Evolutionary conservation across 2,797 vertebrate species (phyloP).

Genomic region (Acanthopagrus latus): DNA sequence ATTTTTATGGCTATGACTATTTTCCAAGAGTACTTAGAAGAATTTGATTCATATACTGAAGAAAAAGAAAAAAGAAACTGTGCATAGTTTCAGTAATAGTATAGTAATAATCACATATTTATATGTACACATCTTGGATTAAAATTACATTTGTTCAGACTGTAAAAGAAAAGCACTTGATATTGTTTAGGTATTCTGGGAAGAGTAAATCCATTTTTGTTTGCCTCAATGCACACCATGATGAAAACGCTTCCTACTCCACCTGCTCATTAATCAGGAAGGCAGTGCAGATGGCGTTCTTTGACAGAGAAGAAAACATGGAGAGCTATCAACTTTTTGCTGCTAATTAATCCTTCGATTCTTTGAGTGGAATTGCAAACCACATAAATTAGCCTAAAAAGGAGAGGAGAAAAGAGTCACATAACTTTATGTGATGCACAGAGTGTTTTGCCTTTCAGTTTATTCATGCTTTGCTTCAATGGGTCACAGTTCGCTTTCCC

Average conservation of each 20-base stretch:
- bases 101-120: background rate
- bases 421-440: conserved; percentile 42
- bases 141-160: conserved; percentile 18
- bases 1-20: too few species aligned
- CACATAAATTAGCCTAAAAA: conserved; percentile 72
- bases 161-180: conserved; percentile 20
- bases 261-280: conserved; percentile 85
- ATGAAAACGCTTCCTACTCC: conserved; percentile 75
- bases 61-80: background rate
- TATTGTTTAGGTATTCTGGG: conserved; percentile 47
- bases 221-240: conserved; percentile 72
- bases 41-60: background rate
- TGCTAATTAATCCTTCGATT: conserved; percentile 82
- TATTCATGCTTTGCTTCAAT: background rate
- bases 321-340: conserved; percentile 73
- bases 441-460: background rate
- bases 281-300: conserved; percentile 80
- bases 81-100: too few species aligned
- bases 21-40: background rate
- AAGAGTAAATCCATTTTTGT: conserved; percentile 49
- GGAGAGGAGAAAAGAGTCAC: conserved; percentile 58
- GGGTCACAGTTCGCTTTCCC: conserved; percentile 4
- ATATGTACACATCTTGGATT: background rate
- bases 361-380: conserved; percentile 72
- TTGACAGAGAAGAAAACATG: conserved; percentile 80